These are phyloP conservation scores for Epirrita christyi DNA, from an alignment of 2,888 invertebrate species.

Conservation along the genomic window DNA sequence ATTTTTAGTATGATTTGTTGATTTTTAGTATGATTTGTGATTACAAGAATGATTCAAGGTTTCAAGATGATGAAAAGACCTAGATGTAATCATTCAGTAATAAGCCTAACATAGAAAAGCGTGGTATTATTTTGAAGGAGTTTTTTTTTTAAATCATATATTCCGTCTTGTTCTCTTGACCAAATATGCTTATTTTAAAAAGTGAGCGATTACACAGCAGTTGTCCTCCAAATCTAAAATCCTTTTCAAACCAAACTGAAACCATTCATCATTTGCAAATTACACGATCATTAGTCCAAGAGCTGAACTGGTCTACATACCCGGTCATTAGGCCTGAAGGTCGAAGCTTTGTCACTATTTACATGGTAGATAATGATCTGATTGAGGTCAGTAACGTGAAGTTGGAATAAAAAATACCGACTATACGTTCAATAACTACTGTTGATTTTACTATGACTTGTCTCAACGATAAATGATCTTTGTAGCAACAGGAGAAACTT, in stretches of 20 bases:
- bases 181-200: slow-evolving; percentile 5
- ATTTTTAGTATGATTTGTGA: too few species aligned
- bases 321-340: slow-evolving; percentile 39
- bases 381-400: slow-evolving; percentile 27
- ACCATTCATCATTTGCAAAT: slow-evolving; percentile 42
- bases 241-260: slow-evolving; percentile 38
- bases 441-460: neutral
- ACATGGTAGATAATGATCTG: slow-evolving; percentile 47
- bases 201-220: slow-evolving; percentile 4
- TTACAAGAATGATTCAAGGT: too few species aligned
- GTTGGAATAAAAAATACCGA: neutral
- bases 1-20: too few species aligned
- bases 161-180: too few species aligned
- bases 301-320: slow-evolving; percentile 39
- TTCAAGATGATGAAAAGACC: too few species aligned
- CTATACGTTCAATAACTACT: neutral
- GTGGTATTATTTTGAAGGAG: too few species aligned
- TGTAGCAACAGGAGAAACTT: too few species aligned
- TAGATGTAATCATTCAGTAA: too few species aligned
- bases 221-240: slow-evolving; percentile 30
- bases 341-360: slow-evolving; percentile 48
- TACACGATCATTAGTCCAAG: slow-evolving; percentile 44
- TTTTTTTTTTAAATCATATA: too few species aligned
- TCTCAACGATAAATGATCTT: too few species aligned
- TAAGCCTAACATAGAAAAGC: too few species aligned